phyloP scores from a whole-genome alignment of 2,113 vertebrate genomes.

The Anser cygnoides region DNA sequence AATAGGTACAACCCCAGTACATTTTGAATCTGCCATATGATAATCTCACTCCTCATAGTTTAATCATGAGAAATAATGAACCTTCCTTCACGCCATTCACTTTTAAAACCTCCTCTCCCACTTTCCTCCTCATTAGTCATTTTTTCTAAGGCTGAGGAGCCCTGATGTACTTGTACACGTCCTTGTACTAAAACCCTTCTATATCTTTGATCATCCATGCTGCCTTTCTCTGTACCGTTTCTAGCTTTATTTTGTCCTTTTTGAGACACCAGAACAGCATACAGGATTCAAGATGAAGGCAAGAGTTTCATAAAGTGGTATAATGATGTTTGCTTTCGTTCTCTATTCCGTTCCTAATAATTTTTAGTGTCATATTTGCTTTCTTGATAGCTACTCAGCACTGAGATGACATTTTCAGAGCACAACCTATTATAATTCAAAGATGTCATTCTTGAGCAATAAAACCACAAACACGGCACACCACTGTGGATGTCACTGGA shows the following conservation, averaged over 20 bases:
- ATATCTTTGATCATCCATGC: conserved; percentile 33
- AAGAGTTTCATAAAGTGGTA: neutral
- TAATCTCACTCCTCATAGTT: neutral
- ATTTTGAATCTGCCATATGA: neutral
- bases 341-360: conserved; percentile 21
- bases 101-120: neutral
- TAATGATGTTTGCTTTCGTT: conserved; percentile 34
- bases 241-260: conserved; percentile 39
- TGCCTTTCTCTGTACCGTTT: neutral
- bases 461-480: neutral
- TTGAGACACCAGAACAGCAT: neutral
- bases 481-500: rapidly evolving
- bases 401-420: conserved; percentile 46
- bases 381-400: conserved; percentile 27
- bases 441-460: neutral
- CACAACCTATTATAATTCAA: neutral
- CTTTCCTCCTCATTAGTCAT: neutral
- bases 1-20: neutral
- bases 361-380: conserved; percentile 43
- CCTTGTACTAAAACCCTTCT: neutral
- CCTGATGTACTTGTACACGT: neutral
- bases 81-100: neutral
- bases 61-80: conserved; percentile 14
- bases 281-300: conserved; percentile 32
- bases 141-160: neutral